Evolutionary conservation across 2,797 vertebrate species (phyloP), one percentile per base, ranked within the genome.

Genomic region (Microcaecilia unicolor): DNA sequence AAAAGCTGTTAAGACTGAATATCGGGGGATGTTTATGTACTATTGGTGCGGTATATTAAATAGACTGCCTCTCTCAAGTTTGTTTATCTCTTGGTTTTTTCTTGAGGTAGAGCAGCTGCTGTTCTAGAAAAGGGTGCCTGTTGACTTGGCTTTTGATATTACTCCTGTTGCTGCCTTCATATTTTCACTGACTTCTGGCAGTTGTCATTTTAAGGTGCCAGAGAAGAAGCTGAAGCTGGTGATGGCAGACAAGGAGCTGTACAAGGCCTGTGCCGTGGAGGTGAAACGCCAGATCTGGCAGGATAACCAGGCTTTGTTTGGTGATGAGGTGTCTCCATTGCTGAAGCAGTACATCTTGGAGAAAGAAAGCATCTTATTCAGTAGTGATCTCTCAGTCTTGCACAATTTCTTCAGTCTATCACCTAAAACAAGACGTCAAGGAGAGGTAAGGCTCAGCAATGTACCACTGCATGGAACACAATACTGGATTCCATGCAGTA

Each of bases 261-360:
- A 99, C 53, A 95, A 91, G 39, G 93, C 96, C 2, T 99, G 94
- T 3, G 90, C 93, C 0, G 90, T 97, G 45, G 93, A 99, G 73
- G 95, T 99, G 62, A 99, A 97, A 47, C 70, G 95, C 20, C 95
- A 99, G 78, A 98, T 99, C 63, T 99, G 95, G 95, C 94, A 99
- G 66, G 95, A 99, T 64, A 98, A 99, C 76, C 95, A 98, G 72
- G 94, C 95, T 2, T 80, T 99, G 16, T 99, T 99, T 14, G 94
- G 94, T 0, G 95, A 98, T 0, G 95, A 99, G 43, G 95, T 97
- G 0, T 97, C 94, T 0, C 95, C 94, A 0, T 66, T 99, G 40
- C 72, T 99, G 10, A 98, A 96, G 64, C 94, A 97, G 41, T 99
- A 99, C 67, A 98, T 98, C 2, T 78, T 96, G 42, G 94, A 98